A percentile compares a stretch with the other conserved stretches of the same genome.
phyloP scores from a whole-genome alignment of 2,113 vertebrate genomes.

The Gambusia affinis region DNA sequence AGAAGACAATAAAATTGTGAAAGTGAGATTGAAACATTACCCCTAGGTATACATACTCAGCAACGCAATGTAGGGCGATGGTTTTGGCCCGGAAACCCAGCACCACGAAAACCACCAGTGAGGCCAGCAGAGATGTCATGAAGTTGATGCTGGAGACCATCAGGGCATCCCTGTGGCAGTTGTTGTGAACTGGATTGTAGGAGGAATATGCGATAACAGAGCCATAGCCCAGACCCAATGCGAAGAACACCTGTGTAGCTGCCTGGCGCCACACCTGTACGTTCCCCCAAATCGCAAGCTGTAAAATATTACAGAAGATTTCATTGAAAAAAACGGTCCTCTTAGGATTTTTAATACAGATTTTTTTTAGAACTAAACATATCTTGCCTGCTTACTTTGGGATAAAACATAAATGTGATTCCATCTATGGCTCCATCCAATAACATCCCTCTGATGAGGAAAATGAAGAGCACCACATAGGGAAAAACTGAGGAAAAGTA shows the following conservation, averaged over 20 bases:
- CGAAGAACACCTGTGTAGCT: slow-evolving; percentile 97
- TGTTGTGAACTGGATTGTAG: slow-evolving; percentile 98
- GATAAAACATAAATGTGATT: slow-evolving; percentile 81
- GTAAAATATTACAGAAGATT: not conserved
- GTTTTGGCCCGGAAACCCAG: slow-evolving; percentile 97
- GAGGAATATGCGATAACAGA: slow-evolving; percentile 98
- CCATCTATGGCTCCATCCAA: slow-evolving; percentile 83
- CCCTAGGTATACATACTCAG: slow-evolving; percentile 81
- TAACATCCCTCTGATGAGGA: slow-evolving; percentile 82
- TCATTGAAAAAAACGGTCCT: not conserved
- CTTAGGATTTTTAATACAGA: not conserved
- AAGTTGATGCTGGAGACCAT: slow-evolving; percentile 97
- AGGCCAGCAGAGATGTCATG: slow-evolving; percentile 94
- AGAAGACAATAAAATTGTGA: no score
- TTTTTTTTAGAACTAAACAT: not conserved
- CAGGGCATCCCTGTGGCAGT: slow-evolving; percentile 95
- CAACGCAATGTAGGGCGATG: slow-evolving; percentile 90
- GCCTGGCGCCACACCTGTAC: slow-evolving; percentile 97
- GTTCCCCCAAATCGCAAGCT: slow-evolving; percentile 94
- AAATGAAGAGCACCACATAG: slow-evolving; percentile 81
- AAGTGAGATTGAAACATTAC: not conserved
- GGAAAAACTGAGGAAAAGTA: slow-evolving; percentile 83
- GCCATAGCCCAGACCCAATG: slow-evolving; percentile 96
- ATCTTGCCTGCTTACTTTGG: slow-evolving; percentile 75
- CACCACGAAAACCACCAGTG: slow-evolving; percentile 94